A percentile compares a stretch with the other conserved stretches of the same genome.
phyloP scores from a whole-genome alignment of 2,113 vertebrate genomes.

The Piprites chloris region DNA sequence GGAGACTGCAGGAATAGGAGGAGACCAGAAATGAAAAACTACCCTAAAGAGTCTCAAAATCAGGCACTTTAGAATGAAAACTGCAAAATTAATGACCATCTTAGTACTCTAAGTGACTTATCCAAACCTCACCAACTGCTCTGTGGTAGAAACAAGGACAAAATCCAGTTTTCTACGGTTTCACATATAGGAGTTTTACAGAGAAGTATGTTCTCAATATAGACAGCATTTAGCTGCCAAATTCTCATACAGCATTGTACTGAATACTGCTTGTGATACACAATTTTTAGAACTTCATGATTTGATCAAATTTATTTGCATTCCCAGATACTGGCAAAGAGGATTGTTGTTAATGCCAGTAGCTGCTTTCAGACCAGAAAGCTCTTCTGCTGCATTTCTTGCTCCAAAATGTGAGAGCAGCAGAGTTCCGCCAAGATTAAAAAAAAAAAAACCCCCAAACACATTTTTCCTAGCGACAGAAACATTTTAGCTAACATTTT shows the following conservation, averaged over 20 bases:
- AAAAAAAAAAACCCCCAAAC: neutral
- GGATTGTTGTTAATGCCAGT: neutral
- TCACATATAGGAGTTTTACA: neutral
- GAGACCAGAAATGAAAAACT: neutral
- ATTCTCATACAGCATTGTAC: neutral
- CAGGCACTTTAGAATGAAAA: neutral
- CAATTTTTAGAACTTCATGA: conserved; percentile 14
- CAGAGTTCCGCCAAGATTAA: neutral
- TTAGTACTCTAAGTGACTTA: neutral
- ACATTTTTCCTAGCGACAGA: neutral
- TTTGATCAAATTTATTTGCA: neutral
- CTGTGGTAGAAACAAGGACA: neutral
- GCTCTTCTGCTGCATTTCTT: neutral
- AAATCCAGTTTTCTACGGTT: neutral
- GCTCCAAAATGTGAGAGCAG: neutral
- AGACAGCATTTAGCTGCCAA: neutral
- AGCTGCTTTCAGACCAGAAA: neutral
- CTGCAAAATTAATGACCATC: neutral
- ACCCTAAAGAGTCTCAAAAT: neutral
- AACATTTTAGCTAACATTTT: neutral
- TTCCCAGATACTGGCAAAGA: neutral
- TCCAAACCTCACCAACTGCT: neutral
- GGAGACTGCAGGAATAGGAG: neutral
- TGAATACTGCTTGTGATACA: neutral
- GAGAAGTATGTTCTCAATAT: neutral